phyloP scores from a whole-genome alignment of 2,888 invertebrate genomes.

The Ophion slaviceki region DNA sequence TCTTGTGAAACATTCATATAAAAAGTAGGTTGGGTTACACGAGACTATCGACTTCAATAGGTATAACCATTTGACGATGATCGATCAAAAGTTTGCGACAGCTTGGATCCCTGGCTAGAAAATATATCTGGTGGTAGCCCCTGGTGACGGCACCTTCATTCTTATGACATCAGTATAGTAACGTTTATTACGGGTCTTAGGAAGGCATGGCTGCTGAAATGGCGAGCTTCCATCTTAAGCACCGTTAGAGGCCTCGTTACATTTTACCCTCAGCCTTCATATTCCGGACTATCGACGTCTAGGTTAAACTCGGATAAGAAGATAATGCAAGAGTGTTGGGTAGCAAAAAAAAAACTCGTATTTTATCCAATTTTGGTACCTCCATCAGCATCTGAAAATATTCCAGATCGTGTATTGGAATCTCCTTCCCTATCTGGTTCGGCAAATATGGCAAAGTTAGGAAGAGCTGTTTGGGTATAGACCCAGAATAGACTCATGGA shows the following conservation, averaged over 20 bases:
- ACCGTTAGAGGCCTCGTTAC: background rate
- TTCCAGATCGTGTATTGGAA: background rate
- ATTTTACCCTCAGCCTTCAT: background rate
- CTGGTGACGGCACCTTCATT: slow-evolving; percentile 21
- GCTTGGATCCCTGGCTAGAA: slow-evolving; percentile 17
- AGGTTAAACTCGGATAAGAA: no score
- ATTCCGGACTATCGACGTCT: no score
- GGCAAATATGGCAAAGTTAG: slow-evolving; percentile 26
- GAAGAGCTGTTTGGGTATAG: background rate
- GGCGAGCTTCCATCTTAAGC: background rate
- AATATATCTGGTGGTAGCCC: background rate
- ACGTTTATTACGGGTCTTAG: slow-evolving; percentile 11
- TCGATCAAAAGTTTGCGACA: background rate
- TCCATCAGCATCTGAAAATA: background rate
- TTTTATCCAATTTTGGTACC: no score
- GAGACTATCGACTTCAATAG: slow-evolving; percentile 9
- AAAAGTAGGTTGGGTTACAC: background rate
- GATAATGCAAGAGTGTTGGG: no score
- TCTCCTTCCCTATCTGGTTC: background rate
- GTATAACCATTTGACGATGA: background rate
- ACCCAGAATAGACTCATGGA: no score
- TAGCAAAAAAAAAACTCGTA: no score
- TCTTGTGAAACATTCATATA: slow-evolving; percentile 6
- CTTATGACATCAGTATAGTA: slow-evolving; percentile 17
- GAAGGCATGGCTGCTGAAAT: background rate